Conservation (phyloP, 2,888 invertebrate species). For the Andricus quercusramuli region DNA sequence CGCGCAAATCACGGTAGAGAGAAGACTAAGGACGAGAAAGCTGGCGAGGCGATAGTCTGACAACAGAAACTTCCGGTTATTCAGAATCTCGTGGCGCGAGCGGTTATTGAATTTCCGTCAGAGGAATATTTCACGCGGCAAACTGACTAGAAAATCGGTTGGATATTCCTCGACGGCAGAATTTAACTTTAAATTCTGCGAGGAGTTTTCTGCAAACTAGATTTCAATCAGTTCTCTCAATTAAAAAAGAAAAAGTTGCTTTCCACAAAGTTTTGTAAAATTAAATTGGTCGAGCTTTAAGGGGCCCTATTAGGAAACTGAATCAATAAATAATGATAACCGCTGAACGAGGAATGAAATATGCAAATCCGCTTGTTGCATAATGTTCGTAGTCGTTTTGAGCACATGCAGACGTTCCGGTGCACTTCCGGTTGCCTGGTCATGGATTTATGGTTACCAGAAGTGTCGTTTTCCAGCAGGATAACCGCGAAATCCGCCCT, state of each 20-base stretch:
- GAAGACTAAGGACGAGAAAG: conserved; percentile 16
- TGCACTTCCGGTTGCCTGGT: conserved; percentile 58
- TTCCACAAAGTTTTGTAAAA: background rate
- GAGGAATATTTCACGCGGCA: conserved; percentile 28
- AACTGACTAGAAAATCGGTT: conserved; percentile 17
- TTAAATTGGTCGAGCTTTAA: background rate
- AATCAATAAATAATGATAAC: conserved; percentile 26
- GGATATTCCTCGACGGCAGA: background rate
- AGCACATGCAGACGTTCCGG: conserved; percentile 45
- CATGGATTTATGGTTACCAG: conserved; percentile 55
- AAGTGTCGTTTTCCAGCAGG: conserved; percentile 62
- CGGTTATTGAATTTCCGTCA: conserved; percentile 37
- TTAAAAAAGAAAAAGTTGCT: background rate
- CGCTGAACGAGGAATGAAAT: conserved; percentile 19
- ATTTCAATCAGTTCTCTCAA: background rate
- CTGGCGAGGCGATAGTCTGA: conserved; percentile 2
- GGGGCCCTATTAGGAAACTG: background rate
- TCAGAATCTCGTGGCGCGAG: conserved; percentile 21
- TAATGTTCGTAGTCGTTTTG: conserved; percentile 6
- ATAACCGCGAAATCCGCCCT: conserved; percentile 58
- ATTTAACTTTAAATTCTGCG: conserved; percentile 11
- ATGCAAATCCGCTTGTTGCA: conserved; percentile 26
- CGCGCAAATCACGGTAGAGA: conserved; percentile 22
- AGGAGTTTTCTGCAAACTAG: background rate
- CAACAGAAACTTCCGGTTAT: conserved; percentile 31